These are phyloP conservation scores for Archivesica marissinica DNA, from an alignment of 1,140 invertebrate species.

Conservation along the genomic window DNA sequence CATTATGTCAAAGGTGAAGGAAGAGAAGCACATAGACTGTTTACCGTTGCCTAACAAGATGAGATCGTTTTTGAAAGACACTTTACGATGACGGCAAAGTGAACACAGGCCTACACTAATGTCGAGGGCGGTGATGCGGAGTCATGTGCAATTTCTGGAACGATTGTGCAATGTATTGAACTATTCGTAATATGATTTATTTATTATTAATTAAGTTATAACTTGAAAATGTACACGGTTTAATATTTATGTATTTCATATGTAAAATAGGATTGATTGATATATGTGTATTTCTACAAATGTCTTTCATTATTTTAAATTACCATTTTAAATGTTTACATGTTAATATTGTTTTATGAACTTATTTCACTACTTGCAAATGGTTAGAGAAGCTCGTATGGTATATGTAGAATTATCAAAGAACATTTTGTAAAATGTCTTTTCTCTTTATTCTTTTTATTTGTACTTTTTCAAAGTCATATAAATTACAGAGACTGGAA, in stretches of 20 bases:
- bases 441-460: too few species aligned
- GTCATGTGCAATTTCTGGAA: neutral
- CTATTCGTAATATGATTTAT: neutral
- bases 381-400: too few species aligned
- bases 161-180: neutral
- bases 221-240: too few species aligned
- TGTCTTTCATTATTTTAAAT: constrained; percentile 17
- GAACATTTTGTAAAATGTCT: too few species aligned
- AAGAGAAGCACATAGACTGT: constrained; percentile 72
- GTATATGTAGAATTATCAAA: too few species aligned
- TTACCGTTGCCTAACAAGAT: constrained; percentile 81
- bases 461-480: too few species aligned
- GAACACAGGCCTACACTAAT: too few species aligned
- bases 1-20: constrained; percentile 72
- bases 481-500: too few species aligned
- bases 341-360: neutral
- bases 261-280: neutral
- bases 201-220: neutral
- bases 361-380: too few species aligned
- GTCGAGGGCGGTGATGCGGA: too few species aligned
- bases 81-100: neutral
- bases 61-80: constrained; percentile 76
- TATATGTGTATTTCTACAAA: neutral
- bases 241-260: neutral
- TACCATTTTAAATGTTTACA: neutral